Evolutionary conservation across 2,797 vertebrate genomes (phyloP), one percentile per base, ranked within the genome.

Genomic region (Notolepis coatsorum): DNA sequence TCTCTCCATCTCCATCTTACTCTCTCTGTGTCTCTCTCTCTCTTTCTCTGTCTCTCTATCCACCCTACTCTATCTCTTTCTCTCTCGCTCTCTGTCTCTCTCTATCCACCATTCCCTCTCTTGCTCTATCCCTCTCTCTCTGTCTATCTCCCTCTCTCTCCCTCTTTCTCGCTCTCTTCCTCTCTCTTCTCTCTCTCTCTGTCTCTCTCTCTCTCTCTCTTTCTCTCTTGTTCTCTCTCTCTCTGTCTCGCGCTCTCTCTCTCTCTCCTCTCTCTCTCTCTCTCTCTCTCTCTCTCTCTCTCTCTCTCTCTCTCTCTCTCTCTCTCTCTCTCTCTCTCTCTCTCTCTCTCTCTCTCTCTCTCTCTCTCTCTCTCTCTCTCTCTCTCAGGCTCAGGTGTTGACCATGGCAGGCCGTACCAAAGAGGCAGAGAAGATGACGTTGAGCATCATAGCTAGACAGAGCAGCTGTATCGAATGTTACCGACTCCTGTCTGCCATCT

Each of bases 401-500:
- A 93, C 93, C 0, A 94, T 96, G 91, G 94, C 96, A 25, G 95
- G 95, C 3, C 89, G 73, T 3, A 88, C 88, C 0, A 88, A 87
- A 58, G 97, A 98, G 71, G 96, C 97, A 0, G 95, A 97, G 61
- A 91, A 88, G 84, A 94, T 97, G 88, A 94, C 93, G 0, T 87
- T 82, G 52, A 92, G 84, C 25, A 93, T 98, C 47, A 93, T 96
- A 50, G 84, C 55, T 0, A 95, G 94, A 79, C 92, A 95, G 24
- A 54, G 56, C 0, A 76, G 82, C 53, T 99, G 97, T 47, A 89
- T 96, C 1, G 97, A 99, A 77, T 99, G 97, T 84, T 96, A 95
- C 65, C 95, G 96, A 39, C 94, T 99, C 38, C 82, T 99, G 20
- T 97, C 96, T 1, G 96, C 96, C n/a, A 95, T 99, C 84, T 95